Conservation (phyloP, 1,140 invertebrate genomes). For the Atopsyche davidsoni region DNA sequence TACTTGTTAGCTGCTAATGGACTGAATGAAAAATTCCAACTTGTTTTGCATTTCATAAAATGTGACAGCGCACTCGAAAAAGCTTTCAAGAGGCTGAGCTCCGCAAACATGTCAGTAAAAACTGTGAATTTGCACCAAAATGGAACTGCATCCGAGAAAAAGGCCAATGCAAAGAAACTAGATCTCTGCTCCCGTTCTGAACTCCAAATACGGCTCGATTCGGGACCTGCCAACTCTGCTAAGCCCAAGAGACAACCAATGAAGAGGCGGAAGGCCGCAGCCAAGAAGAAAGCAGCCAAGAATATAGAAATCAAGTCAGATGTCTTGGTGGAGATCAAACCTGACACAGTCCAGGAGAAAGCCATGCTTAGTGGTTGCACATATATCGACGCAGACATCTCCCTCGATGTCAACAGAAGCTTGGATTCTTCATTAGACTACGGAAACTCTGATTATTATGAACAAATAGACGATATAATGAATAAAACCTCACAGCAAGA, state of each 20-base stretch:
- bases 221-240: no score
- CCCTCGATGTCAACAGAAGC: not conserved
- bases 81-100: slow-evolving; percentile 10
- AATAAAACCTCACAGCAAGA: slow-evolving; percentile 17
- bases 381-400: no score
- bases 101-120: slow-evolving; percentile 7
- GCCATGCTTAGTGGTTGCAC: slow-evolving; percentile 5
- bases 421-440: slow-evolving; percentile 7
- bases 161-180: no score
- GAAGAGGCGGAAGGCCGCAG: slow-evolving; percentile 4
- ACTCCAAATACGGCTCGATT: no score
- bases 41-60: slow-evolving; percentile 10
- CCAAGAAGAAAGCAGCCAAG: slow-evolving; percentile 3
- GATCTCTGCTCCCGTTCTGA: no score
- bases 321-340: slow-evolving; percentile 9
- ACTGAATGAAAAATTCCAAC: slow-evolving; percentile 6
- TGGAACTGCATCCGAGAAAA: slow-evolving; percentile 3
- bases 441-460: slow-evolving; percentile 6
- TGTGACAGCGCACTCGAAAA: slow-evolving; percentile 13
- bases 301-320: slow-evolving; percentile 12
- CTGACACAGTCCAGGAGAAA: slow-evolving; percentile 5
- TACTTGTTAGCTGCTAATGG: slow-evolving; percentile 2
- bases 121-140: slow-evolving; percentile 14
- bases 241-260: slow-evolving; percentile 2
- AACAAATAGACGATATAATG: slow-evolving; percentile 12